Conservation (phyloP, 2,888 invertebrate genomes). For the Stenodema calcarata region DNA sequence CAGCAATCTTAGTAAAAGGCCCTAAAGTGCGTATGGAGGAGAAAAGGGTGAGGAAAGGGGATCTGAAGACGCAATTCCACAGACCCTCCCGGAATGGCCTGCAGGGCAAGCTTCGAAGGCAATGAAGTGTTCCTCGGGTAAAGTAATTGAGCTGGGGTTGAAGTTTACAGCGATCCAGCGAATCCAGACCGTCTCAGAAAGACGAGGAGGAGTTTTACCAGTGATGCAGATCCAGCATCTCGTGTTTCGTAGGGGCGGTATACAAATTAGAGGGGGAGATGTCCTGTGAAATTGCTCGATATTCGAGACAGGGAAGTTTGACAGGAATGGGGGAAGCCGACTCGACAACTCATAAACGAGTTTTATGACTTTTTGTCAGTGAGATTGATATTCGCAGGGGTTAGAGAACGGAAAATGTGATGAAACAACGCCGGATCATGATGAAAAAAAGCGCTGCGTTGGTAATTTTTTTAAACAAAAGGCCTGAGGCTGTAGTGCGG, state of each 20-base stretch:
- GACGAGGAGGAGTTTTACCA: neutral
- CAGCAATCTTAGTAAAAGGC: constrained; percentile 7
- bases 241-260: neutral
- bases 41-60: neutral
- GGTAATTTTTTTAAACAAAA: no score
- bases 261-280: neutral
- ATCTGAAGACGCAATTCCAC: neutral
- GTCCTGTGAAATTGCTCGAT: neutral
- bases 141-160: neutral
- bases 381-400: neutral
- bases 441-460: neutral
- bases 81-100: neutral
- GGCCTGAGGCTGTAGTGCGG: no score
- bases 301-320: neutral
- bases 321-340: neutral
- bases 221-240: neutral
- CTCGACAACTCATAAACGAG: neutral
- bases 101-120: neutral
- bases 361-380: neutral
- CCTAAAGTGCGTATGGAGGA: neutral
- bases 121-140: neutral
- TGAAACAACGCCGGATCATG: neutral
- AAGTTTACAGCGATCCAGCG: neutral
- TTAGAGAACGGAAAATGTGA: neutral
- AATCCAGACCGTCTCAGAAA: neutral